Base-by-base conservation (phyloP, 2,888 invertebrate species). In the Leucophenga maculata region DNA sequence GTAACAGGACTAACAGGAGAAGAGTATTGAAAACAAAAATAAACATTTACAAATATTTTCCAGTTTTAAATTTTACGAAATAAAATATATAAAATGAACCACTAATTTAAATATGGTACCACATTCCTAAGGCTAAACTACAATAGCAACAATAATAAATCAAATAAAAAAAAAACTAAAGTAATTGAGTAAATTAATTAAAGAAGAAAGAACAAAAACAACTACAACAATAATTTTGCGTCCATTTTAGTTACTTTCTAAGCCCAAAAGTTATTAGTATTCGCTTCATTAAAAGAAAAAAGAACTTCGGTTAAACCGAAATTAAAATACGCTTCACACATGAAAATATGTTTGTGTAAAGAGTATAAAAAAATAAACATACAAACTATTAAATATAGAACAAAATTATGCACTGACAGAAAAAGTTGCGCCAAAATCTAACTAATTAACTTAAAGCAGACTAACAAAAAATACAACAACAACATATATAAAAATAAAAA, bases 211-310 rank as follows among this genome's bases (percentile, higher is more conserved):
- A 74, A 69, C 0, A 8, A 60, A 39, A 14, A 60, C 1, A 39
- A 39, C 31, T 57, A 31, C 59, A 79, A 83, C 76, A 78, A 80
- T 78, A 78, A 83, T 82, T 82, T 83, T 81, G 81, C 84, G 81
- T 81, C 81, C 84, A 82, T 82, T 82, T 84, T 81, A 76, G 84
- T 81, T 81, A 77, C 76, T 83, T 81, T 80, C 78, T 75, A 39
- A 66, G 14, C 31, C 52, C 32, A 59, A 59, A 59, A n/a, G 39
- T n/a, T 18, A 14, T 32, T n/a, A 31, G n/a, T 59, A 32, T 2
- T 32, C 11, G 39, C 39, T 39, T 39, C 39, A 39, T 39, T 39
- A 11, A 39, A 39, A 39, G 1, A 39, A 39, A 39, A 11, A 11
- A 39, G 8, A 39, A 39, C 11, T 39, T 39, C 39, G 39, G 39